Percentiles rank a stretch among this genome's conserved stretches.
These are phyloP conservation scores for Leucosticte australis DNA, from an alignment of 2,113 vertebrate genomes.

Conservation along the genomic window DNA sequence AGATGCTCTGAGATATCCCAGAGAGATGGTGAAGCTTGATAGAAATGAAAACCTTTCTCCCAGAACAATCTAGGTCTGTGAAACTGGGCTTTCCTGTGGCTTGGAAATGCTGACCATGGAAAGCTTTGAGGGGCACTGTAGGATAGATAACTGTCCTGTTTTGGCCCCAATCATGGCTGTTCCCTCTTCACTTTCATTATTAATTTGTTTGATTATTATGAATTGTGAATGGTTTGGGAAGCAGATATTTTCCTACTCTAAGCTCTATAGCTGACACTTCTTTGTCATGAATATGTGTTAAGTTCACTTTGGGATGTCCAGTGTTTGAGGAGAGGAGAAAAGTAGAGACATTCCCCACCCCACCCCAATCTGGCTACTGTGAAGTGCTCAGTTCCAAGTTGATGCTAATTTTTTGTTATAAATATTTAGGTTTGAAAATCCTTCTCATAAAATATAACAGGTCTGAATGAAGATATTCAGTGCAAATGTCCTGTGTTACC, in stretches of 20 bases:
- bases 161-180: not conserved
- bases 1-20: not conserved
- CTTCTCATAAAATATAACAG: not conserved
- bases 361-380: rapidly evolving
- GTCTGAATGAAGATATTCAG: not conserved
- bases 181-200: not conserved
- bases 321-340: not conserved
- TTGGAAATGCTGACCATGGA: not conserved
- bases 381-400: not conserved
- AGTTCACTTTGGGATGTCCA: not conserved
- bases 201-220: not conserved
- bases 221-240: not conserved
- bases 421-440: not conserved
- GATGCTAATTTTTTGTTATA: not conserved
- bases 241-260: not conserved
- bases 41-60: not conserved
- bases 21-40: not conserved
- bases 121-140: not conserved
- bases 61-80: not conserved
- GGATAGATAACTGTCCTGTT: not conserved
- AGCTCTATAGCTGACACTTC: not conserved
- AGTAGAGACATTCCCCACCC: not conserved
- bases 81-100: not conserved
- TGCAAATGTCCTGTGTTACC: not conserved
- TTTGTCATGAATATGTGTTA: not conserved